Conservation (phyloP, 2,888 invertebrate species). For the Rhabditoides inermis region DNA sequence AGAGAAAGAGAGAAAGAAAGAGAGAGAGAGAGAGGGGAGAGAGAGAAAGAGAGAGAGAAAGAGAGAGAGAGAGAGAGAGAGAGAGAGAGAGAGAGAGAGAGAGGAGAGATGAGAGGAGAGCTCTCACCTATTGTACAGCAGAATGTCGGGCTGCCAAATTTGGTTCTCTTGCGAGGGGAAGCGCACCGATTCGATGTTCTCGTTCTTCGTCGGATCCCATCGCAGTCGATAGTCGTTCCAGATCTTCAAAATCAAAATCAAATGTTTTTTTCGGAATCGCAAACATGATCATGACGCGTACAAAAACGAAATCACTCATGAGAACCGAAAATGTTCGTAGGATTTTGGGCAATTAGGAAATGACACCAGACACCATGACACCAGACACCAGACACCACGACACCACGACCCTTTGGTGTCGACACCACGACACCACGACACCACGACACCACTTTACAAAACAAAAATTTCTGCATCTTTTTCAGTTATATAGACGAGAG, state of each 20-base stretch:
- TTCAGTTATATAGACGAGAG: no score
- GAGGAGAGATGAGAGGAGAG: no score
- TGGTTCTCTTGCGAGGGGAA: constrained; percentile 26
- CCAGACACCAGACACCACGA: no score
- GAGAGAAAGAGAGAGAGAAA: neutral
- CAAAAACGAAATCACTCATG: no score
- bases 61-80: neutral
- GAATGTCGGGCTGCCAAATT: constrained; percentile 42
- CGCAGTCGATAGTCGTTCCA: constrained; percentile 35
- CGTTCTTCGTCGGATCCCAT: constrained; percentile 37
- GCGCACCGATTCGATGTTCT: constrained; percentile 31
- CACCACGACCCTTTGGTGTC: no score
- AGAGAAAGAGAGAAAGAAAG: neutral
- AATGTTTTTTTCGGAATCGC: no score
- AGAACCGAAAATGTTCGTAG: neutral
- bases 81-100: no score
- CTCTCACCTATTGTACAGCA: constrained; percentile 41
- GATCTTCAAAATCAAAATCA: constrained; percentile 10
- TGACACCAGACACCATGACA: neutral
- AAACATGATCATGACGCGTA: no score
- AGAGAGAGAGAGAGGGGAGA: neutral
- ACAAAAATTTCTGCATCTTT: no score
- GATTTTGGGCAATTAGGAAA: neutral
- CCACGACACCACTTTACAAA: no score
- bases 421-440: no score